A percentile compares a stretch with the other conserved stretches of the same genome.
phyloP scores from a whole-genome alignment of 2,797 vertebrate genomes.

The Lutjanus argentimaculatus region DNA sequence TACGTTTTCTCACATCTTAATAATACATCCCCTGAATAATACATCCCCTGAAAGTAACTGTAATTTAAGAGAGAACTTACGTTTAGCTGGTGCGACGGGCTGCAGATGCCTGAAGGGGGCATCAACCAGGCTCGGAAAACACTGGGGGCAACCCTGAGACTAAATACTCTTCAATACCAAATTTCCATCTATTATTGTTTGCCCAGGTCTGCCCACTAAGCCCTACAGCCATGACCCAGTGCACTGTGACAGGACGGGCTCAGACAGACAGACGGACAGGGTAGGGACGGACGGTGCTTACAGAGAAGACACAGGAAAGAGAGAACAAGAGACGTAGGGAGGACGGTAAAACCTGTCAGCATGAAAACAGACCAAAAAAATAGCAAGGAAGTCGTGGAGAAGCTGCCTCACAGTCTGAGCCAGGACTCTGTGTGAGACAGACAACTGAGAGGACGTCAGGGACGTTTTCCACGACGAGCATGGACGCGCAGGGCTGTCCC shows the following conservation, averaged over 20 bases:
- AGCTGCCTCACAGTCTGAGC: constrained; percentile 10
- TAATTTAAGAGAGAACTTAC: too few species aligned
- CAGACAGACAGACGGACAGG: constrained; percentile 36
- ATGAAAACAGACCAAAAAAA: constrained; percentile 52
- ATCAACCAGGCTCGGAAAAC: too few species aligned
- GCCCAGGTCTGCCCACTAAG: constrained; percentile 39
- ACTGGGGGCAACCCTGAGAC: neutral
- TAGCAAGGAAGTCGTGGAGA: constrained; percentile 12
- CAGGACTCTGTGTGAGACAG: constrained; percentile 1
- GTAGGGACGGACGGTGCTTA: neutral
- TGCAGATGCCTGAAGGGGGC: too few species aligned
- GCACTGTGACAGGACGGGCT: constrained; percentile 69
- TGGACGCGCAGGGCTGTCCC: constrained; percentile 64
- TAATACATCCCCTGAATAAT: too few species aligned
- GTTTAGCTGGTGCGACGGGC: too few species aligned
- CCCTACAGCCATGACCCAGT: constrained; percentile 55
- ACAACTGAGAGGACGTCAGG: constrained; percentile 9
- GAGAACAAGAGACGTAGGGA: neutral
- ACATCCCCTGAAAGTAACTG: too few species aligned
- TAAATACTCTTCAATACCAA: constrained; percentile 33
- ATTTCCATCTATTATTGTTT: constrained; percentile 28
- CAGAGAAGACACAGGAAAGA: neutral
- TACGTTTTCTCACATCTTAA: too few species aligned
- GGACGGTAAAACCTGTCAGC: constrained; percentile 7
- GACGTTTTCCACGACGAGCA: constrained; percentile 32